Base-by-base conservation (phyloP, 2,797 vertebrate genomes). In the Pempheris klunzingeri region DNA sequence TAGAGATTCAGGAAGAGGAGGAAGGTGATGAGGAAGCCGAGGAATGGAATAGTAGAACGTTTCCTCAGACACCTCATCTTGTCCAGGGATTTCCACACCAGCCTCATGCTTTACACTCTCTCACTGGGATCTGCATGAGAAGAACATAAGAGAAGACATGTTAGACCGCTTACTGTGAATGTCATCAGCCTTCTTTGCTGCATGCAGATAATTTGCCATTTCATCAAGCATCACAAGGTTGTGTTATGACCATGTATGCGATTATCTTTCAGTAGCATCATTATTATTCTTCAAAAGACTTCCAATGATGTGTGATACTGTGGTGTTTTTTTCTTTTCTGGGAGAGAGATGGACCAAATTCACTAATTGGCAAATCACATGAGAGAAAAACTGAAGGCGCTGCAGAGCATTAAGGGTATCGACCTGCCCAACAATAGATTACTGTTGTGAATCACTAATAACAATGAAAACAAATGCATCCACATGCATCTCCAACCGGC, bases 61-160 rank as follows among this genome's bases (percentile, higher is more conserved):
- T 99, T 99, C 90, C 98, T 93, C 92, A 98, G 94, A 94, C 97
- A 99, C 95, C 98, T 96, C 98, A 99, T 99, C 95, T 98, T 99
- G 96, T 99, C 96, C 87, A 97, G 91, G 86, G 95, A 95, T 94
- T 97, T 97, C 95, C 94, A 95, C 85, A 92, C 78, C 81, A 94
- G 87, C 90, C 96, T 97, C 94, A 96, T 87, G 87, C 88, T 92
- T 92, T 61, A 86, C 89, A 80, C 76, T 47, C 87, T 89, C 78
- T 82, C 58, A 24, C 77, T 78, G 90, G 83, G 79, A 89, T 92
- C 88, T 95, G 93, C 90, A 93, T 0, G 10, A 69, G 62, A 60
- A 49, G 24, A 41, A 71, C 44, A 79, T 7, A 50, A 68, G 39
- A 44, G 53, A 38, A 4, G 13, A 65, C 44, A 20, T 8, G 4